These are phyloP conservation scores for Plebejus anna DNA, from an alignment of 2,888 invertebrate species.

Conservation along the genomic window DNA sequence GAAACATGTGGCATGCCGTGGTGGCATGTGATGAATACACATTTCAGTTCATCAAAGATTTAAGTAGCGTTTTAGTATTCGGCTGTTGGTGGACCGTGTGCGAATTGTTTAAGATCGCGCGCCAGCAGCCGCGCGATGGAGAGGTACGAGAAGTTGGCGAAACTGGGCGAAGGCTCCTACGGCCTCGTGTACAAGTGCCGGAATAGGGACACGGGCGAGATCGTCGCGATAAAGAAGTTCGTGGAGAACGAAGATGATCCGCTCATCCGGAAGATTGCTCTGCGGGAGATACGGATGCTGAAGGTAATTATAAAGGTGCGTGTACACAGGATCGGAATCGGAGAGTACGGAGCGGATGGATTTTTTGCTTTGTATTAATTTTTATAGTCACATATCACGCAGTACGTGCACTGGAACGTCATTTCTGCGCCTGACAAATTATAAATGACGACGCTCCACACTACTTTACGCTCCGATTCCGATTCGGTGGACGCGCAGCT, in stretches of 20 bases:
- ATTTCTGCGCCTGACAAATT: too few relatives aligned
- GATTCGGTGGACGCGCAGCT: too few relatives aligned
- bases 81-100: neutral
- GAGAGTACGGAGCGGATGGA: too few relatives aligned
- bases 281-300: slow-evolving; percentile 95
- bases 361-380: too few relatives aligned
- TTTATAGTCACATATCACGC: too few relatives aligned
- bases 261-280: slow-evolving; percentile 96
- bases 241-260: slow-evolving; percentile 98
- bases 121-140: slow-evolving; percentile 94
- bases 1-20: neutral
- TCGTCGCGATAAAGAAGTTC: slow-evolving; percentile 98
- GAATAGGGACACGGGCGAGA: slow-evolving; percentile 95
- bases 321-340: too few relatives aligned
- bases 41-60: neutral
- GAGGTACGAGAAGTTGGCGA: slow-evolving; percentile 95
- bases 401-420: too few relatives aligned
- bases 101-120: slow-evolving; percentile 81
- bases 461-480: too few relatives aligned
- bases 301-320: slow-evolving; percentile 81
- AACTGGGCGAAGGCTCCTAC: slow-evolving; percentile 97
- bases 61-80: slow-evolving; percentile 1
- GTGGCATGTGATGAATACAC: neutral
- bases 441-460: too few relatives aligned
- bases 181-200: slow-evolving; percentile 98